phyloP scores from a whole-genome alignment of 2,113 vertebrate species.

The Sciurus niger region DNA sequence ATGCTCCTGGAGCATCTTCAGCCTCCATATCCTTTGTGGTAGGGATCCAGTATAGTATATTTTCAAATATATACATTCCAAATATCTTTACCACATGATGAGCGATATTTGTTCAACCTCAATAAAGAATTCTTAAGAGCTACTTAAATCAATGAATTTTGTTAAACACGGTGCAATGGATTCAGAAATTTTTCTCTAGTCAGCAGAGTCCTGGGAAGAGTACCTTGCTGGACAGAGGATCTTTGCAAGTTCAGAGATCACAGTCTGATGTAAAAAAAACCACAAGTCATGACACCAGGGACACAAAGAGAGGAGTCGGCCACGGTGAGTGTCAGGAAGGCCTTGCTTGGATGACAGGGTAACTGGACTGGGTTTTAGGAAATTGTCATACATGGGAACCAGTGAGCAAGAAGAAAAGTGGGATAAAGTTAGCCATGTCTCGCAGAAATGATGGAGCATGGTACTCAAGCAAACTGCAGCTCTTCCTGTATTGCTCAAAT shows the following conservation, averaged over 20 bases:
- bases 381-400: not conserved
- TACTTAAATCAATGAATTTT: not conserved
- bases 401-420: not conserved
- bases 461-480: not conserved
- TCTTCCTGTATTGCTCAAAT: not conserved
- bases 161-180: not conserved
- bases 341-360: not conserved
- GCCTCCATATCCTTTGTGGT: not conserved
- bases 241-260: not conserved
- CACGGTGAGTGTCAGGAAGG: not conserved
- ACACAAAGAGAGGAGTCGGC: not conserved
- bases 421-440: not conserved
- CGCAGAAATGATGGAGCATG: not conserved
- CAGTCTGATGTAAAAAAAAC: not conserved
- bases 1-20: constrained; percentile 10
- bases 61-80: constrained; percentile 46
- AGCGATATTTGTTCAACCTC: constrained; percentile 10
- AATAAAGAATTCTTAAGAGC: not conserved
- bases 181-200: not conserved
- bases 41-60: not conserved
- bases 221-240: not conserved
- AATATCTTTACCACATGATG: not conserved
- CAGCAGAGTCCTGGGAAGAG: not conserved
- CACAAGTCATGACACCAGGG: not conserved
- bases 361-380: not conserved